phyloP scores from a whole-genome alignment of 2,888 invertebrate species.

The Ophion slaviceki region DNA sequence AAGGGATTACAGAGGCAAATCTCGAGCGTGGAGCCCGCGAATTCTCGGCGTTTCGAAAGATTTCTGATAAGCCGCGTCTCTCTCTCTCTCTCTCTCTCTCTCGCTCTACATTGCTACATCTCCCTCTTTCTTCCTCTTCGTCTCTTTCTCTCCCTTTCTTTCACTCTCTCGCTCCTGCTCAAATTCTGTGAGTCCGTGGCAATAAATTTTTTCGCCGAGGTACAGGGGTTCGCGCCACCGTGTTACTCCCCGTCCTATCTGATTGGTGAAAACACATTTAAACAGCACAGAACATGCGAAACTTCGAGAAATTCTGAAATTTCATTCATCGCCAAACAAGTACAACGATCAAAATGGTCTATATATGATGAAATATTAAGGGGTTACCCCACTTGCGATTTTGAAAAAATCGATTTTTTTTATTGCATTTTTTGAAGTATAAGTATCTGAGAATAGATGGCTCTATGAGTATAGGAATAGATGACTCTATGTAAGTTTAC shows the following conservation, averaged over 20 bases:
- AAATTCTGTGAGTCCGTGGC: constrained; percentile 38
- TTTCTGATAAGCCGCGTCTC: constrained; percentile 57
- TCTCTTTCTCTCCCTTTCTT: constrained; percentile 3
- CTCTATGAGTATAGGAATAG: no score
- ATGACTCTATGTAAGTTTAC: no score
- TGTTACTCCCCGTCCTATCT: constrained; percentile 40
- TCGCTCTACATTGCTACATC: neutral
- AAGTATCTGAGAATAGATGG: no score
- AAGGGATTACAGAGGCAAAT: constrained; percentile 61
- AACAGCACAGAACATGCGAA: neutral
- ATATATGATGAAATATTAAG: neutral
- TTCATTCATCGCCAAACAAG: neutral
- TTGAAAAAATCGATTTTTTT: no score
- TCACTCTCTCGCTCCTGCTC: neutral
- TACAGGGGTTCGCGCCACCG: constrained; percentile 40
- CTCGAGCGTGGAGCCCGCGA: constrained; percentile 46
- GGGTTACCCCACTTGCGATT: no score
- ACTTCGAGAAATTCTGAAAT: neutral
- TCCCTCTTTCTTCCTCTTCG: neutral
- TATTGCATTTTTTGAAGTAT: no score
- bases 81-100: constrained; percentile 22
- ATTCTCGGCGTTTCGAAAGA: constrained; percentile 59
- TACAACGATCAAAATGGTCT: no score
- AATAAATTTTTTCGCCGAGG: constrained; percentile 26
- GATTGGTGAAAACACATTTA: neutral